A percentile compares a stretch with the other conserved stretches of the same genome.
These are phyloP conservation scores for Amphimedon queenslandica DNA, from an alignment of 37 sponge, comb jelly and placozoan species.

Conservation along the genomic window DNA sequence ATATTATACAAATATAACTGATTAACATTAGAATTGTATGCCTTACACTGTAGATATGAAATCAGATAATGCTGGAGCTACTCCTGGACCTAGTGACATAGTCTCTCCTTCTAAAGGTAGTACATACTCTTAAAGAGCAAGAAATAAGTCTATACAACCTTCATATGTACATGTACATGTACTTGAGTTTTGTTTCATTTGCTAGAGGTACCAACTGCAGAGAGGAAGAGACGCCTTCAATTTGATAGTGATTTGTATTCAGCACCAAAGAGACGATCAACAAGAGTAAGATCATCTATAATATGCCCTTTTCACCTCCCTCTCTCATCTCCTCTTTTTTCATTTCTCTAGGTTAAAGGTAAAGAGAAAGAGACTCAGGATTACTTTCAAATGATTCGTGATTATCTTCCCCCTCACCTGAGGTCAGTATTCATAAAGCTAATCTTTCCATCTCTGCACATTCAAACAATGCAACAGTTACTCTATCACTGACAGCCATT, in stretches of 20 bases:
- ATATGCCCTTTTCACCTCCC: not conserved
- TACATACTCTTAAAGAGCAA: too few relatives aligned
- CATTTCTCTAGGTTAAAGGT: not conserved
- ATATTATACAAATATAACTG: too few relatives aligned
- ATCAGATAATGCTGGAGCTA: too few relatives aligned
- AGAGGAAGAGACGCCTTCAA: slow-evolving; percentile 25
- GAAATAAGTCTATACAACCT: too few relatives aligned
- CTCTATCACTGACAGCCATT: too few relatives aligned
- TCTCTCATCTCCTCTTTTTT: not conserved
- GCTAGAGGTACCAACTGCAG: slow-evolving; percentile 11
- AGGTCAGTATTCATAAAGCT: too few relatives aligned
- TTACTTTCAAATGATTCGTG: slow-evolving; percentile 32
- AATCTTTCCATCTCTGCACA: too few relatives aligned
- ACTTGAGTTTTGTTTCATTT: not conserved
- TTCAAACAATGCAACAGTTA: too few relatives aligned
- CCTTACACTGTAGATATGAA: too few relatives aligned
- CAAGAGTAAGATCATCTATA: slow-evolving; percentile 28
- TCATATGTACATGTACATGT: slow-evolving; percentile 3
- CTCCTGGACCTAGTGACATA: too few relatives aligned
- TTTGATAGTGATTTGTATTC: slow-evolving; percentile 4
- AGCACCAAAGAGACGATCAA: slow-evolving; percentile 62
- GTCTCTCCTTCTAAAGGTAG: too few relatives aligned
- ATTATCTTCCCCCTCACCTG: slow-evolving; percentile 41
- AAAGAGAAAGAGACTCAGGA: not conserved
- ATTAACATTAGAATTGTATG: too few relatives aligned